A percentile compares a stretch with the other conserved stretches of the same genome.
phyloP scores from a whole-genome alignment of 1,140 invertebrate species.

The Luehdorfia chinensis region DNA sequence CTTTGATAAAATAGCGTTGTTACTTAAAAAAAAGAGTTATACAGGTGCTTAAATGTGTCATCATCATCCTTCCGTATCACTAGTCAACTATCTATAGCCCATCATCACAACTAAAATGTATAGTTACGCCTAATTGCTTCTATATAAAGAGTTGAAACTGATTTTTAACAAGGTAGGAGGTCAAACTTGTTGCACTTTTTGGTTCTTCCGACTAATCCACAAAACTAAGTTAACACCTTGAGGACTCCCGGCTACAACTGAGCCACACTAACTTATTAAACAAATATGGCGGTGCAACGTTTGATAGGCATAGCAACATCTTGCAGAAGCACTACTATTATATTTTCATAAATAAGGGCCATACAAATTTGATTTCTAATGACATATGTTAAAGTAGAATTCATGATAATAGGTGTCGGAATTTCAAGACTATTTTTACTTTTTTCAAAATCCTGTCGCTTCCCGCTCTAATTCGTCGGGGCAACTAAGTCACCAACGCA shows the following conservation, averaged over 20 bases:
- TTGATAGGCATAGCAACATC: slow-evolving; percentile 42
- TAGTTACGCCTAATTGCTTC: too few species aligned
- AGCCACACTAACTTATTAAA: slow-evolving; percentile 57
- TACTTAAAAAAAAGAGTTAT: too few species aligned
- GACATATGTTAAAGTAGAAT: slow-evolving; percentile 17
- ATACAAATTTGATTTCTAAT: slow-evolving; percentile 20
- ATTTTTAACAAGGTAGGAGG: slow-evolving; percentile 42
- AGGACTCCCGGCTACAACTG: slow-evolving; percentile 51
- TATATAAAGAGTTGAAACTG: too few species aligned
- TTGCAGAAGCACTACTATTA: slow-evolving; percentile 24
- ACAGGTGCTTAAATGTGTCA: too few species aligned
- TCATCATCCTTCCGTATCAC: too few species aligned
- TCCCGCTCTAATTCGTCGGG: slow-evolving; percentile 61
- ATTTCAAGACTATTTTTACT: slow-evolving; percentile 34
- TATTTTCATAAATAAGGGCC: slow-evolving; percentile 1
- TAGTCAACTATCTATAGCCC: too few species aligned
- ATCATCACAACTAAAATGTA: too few species aligned
- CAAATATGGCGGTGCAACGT: slow-evolving; percentile 51
- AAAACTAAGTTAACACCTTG: slow-evolving; percentile 53
- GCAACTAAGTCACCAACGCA: slow-evolving; percentile 64
- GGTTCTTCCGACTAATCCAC: slow-evolving; percentile 40
- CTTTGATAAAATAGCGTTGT: too few species aligned
- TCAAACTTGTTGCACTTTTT: slow-evolving; percentile 35
- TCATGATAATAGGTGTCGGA: slow-evolving; percentile 12
- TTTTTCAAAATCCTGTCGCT: slow-evolving; percentile 43